Evolutionary conservation across 2,797 vertebrate genomes (phyloP).

Genomic region (Thripadectes ignobilis): DNA sequence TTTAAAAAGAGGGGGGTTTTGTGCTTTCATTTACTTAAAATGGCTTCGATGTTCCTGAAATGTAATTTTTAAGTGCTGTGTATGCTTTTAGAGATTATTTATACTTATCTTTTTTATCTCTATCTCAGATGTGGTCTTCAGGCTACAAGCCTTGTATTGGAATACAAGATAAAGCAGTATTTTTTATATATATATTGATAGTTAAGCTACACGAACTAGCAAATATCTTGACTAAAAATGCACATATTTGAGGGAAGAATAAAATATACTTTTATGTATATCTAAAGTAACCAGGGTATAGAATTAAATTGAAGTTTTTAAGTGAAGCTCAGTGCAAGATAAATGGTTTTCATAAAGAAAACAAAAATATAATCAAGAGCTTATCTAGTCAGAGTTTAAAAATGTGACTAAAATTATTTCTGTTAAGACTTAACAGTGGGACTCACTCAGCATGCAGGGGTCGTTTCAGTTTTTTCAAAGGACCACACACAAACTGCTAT

Average conservation of each 20-base stretch:
- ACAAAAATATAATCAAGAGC: background rate
- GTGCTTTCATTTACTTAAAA: background rate
- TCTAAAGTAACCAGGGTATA: background rate
- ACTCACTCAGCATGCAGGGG: background rate
- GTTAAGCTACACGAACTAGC: background rate
- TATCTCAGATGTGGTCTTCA: background rate
- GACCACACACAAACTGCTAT: background rate
- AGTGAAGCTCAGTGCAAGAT: background rate
- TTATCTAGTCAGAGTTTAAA: background rate
- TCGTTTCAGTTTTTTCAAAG: background rate
- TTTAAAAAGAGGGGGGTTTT: background rate
- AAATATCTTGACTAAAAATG: background rate
- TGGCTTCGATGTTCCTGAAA: background rate
- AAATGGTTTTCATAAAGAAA: background rate
- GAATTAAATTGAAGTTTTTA: background rate
- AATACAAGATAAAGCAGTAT: background rate
- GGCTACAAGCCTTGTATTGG: background rate
- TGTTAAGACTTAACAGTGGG: background rate
- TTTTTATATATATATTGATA: background rate
- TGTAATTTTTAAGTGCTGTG: background rate
- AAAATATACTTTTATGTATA: background rate
- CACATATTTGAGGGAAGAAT: background rate
- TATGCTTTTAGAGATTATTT: background rate
- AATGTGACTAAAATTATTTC: constrained; percentile 1
- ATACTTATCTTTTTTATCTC: background rate